These are phyloP conservation scores for Corapipo altera DNA, from an alignment of 2,113 vertebrate species.

Conservation along the genomic window DNA sequence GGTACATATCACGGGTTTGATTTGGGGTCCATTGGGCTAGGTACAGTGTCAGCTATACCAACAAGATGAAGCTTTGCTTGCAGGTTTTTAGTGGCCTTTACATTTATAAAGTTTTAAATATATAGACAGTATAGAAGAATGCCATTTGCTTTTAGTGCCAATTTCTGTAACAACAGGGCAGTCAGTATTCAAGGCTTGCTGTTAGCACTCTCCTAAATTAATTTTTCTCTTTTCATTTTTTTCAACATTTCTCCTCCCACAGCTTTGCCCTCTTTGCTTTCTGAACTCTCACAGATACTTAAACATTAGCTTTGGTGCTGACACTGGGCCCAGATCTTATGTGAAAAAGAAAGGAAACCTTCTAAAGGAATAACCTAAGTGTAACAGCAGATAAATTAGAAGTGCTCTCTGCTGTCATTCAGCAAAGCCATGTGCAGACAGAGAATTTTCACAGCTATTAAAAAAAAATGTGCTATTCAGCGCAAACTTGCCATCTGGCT, in stretches of 20 bases:
- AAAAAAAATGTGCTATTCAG: slow-evolving; percentile 67
- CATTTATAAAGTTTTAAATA: background rate
- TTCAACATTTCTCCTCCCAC: background rate
- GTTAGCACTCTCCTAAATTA: background rate
- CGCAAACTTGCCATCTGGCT: slow-evolving; percentile 71
- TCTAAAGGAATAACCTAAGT: slow-evolving; percentile 49
- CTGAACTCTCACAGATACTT: background rate
- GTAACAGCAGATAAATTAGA: slow-evolving; percentile 57
- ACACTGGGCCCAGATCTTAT: background rate
- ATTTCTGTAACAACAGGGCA: background rate
- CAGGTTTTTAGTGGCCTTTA: background rate
- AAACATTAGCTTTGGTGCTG: slow-evolving; percentile 6
- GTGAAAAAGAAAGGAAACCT: slow-evolving; percentile 19
- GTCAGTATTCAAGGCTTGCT: background rate
- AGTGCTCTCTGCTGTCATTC: slow-evolving; percentile 54
- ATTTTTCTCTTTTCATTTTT: background rate
- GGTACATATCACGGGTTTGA: background rate
- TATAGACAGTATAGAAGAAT: background rate
- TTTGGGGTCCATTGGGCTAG: background rate
- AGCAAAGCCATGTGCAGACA: slow-evolving; percentile 63
- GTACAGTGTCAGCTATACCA: background rate
- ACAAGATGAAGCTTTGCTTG: background rate
- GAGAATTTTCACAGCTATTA: slow-evolving; percentile 70
- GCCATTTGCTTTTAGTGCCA: background rate
- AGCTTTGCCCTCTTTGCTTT: background rate